Conservation (phyloP, 1,140 invertebrate species). For the Odontomachus brunneus region DNA sequence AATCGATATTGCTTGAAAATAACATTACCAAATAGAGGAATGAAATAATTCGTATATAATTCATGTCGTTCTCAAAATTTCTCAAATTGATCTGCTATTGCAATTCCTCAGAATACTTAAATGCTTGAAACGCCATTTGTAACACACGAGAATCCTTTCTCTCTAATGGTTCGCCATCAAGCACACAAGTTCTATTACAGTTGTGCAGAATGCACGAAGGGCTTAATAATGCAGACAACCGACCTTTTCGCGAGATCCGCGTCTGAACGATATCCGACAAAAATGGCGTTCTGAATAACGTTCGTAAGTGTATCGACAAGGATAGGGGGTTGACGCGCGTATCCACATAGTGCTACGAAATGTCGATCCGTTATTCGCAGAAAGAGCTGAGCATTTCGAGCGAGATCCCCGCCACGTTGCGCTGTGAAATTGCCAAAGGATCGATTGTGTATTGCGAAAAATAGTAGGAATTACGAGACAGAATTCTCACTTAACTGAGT, state of each 20-base stretch:
- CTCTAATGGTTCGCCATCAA: not conserved
- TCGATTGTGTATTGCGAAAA: no score
- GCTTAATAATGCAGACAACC: constrained; percentile 19
- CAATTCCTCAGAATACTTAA: not conserved
- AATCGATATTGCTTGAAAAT: no score
- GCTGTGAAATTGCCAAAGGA: not conserved
- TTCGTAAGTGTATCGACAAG: not conserved
- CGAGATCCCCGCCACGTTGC: not conserved
- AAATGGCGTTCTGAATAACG: constrained; percentile 6
- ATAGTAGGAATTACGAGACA: no score
- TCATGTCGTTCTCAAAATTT: not conserved
- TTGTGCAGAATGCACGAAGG: not conserved
- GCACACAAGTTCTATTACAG: not conserved
- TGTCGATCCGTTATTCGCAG: not conserved
- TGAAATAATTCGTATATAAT: no score
- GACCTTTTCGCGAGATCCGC: not conserved
- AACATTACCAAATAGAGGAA: no score
- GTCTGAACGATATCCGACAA: not conserved
- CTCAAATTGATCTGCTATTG: not conserved
- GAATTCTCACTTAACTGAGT: no score
- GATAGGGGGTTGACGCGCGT: not conserved
- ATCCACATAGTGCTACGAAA: not conserved
- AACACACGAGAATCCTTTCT: not conserved
- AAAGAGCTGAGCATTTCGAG: not conserved
- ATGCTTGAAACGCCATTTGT: not conserved